Percentiles rank a stretch among this genome's conserved stretches.
phyloP scores from a whole-genome alignment of 2,113 vertebrate species.

The Syrmaticus mikado region DNA sequence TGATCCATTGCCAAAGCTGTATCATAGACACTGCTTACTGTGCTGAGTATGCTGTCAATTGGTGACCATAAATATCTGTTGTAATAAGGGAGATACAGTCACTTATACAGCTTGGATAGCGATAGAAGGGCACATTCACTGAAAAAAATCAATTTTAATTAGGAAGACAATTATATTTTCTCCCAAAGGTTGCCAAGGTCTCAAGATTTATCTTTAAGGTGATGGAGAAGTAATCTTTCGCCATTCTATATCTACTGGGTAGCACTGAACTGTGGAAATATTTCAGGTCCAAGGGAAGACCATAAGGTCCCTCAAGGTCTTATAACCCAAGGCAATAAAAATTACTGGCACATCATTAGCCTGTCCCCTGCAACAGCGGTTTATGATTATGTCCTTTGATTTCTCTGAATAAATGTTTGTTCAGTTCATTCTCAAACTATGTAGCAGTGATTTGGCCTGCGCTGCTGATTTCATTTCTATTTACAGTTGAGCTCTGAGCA shows the following conservation, averaged over 20 bases:
- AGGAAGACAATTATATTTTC: conserved; percentile 77
- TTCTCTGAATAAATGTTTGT: conserved; percentile 13
- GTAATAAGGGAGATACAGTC: conserved; percentile 59
- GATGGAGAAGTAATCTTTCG: conserved; percentile 64
- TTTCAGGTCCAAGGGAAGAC: conserved; percentile 48
- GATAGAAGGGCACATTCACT: conserved; percentile 65
- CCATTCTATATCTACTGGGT: conserved; percentile 35
- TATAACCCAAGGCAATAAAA: conserved; percentile 54
- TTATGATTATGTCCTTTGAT: conserved; percentile 48
- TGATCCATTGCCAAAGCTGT: conserved; percentile 9
- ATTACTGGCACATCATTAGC: conserved; percentile 61
- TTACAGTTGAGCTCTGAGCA: not conserved
- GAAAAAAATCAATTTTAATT: conserved; percentile 79
- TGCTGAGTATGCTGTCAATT: conserved; percentile 47
- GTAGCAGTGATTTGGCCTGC: not conserved
- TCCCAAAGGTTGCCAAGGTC: conserved; percentile 69
- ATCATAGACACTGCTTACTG: not conserved
- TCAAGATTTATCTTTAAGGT: conserved; percentile 74
- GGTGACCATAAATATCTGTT: conserved; percentile 62
- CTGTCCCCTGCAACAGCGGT: conserved; percentile 6
- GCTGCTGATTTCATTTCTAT: not conserved
- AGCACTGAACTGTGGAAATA: conserved; percentile 35
- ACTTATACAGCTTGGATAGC: conserved; percentile 50
- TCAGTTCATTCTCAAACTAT: not conserved
- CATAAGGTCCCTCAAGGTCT: conserved; percentile 55